phyloP scores from a whole-genome alignment of 2,888 invertebrate species.

The Autographa pulchrina region DNA sequence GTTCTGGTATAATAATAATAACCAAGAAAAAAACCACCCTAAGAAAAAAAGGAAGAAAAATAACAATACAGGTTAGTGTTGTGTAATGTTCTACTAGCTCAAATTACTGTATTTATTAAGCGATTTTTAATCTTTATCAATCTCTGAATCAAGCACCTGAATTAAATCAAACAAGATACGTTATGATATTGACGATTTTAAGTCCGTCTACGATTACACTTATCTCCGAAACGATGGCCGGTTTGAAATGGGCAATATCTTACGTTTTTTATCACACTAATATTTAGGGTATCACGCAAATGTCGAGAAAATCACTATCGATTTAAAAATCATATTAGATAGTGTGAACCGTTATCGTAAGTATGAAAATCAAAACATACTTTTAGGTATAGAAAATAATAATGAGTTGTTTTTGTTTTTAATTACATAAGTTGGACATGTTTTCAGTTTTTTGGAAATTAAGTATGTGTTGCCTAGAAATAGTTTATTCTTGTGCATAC shows the following conservation, averaged over 20 bases:
- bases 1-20: too few relatives aligned
- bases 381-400: too few relatives aligned
- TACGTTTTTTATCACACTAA: constrained; percentile 12
- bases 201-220: background rate
- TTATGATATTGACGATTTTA: background rate
- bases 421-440: too few relatives aligned
- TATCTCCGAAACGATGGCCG: constrained; percentile 21
- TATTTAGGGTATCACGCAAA: constrained; percentile 30
- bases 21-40: too few relatives aligned
- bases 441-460: too few relatives aligned
- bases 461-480: too few relatives aligned
- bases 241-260: constrained; percentile 17
- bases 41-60: too few relatives aligned
- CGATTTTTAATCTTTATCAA: background rate
- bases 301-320: constrained; percentile 25
- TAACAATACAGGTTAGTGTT: too few relatives aligned
- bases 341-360: background rate
- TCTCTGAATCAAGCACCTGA: background rate
- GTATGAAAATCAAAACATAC: background rate
- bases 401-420: too few relatives aligned
- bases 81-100: background rate
- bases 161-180: background rate
- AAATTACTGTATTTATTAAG: background rate
- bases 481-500: too few relatives aligned
- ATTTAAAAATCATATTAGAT: constrained; percentile 6